Conservation (phyloP, 2,113 vertebrate genomes). For the Poeciliopsis prolifica region DNA sequence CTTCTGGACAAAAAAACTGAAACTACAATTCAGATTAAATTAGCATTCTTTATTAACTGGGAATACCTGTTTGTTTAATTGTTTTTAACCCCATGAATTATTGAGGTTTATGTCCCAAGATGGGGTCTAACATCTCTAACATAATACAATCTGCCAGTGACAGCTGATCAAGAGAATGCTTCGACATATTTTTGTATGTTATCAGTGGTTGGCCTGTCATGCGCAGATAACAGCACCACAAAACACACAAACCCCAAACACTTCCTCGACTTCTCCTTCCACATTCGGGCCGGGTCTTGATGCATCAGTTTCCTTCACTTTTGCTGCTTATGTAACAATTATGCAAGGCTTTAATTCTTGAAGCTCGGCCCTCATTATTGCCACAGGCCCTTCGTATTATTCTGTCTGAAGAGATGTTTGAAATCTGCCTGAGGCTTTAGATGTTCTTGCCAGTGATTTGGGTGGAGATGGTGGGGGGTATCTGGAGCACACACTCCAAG, state of each 20-base stretch:
- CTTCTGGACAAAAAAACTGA: no score
- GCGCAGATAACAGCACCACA: neutral
- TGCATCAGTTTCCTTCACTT: slow-evolving; percentile 45
- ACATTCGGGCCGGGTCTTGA: slow-evolving; percentile 25
- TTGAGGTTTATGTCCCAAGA: neutral
- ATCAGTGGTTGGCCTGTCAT: neutral
- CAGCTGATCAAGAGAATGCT: slow-evolving; percentile 5
- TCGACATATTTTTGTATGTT: slow-evolving; percentile 8
- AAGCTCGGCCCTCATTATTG: slow-evolving; percentile 55
- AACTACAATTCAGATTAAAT: no score
- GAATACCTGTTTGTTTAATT: neutral
- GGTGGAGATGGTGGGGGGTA: slow-evolving; percentile 3
- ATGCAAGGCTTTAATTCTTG: slow-evolving; percentile 44
- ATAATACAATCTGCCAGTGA: slow-evolving; percentile 4
- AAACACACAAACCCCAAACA: neutral
- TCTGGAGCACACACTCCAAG: slow-evolving; percentile 28
- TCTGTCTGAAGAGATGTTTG: slow-evolving; percentile 59
- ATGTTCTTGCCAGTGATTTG: slow-evolving; percentile 55
- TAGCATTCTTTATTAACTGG: no score
- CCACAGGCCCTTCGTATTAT: slow-evolving; percentile 54
- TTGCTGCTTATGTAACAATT: slow-evolving; percentile 54
- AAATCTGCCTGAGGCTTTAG: slow-evolving; percentile 49
- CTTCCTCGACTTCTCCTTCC: slow-evolving; percentile 5
- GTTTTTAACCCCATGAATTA: neutral
- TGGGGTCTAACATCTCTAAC: neutral